These are phyloP conservation scores for Malurus alboscapulatus DNA, from an alignment of 2,113 vertebrate genomes.

Conservation along the genomic window DNA sequence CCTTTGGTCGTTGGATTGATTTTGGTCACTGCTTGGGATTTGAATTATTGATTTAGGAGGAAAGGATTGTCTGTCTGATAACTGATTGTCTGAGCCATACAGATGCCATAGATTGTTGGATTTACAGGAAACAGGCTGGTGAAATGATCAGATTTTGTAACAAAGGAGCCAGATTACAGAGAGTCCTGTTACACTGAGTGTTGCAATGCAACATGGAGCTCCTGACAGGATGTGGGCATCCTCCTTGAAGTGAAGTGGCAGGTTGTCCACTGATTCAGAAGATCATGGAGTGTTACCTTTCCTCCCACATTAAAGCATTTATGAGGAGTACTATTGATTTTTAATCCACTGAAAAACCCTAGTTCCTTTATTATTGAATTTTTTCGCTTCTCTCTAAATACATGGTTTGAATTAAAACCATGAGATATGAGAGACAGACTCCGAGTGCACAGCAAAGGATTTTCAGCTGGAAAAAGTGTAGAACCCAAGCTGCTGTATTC, in stretches of 20 bases:
- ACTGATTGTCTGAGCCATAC: not conserved
- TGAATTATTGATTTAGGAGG: slow-evolving; percentile 35
- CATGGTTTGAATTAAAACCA: not conserved
- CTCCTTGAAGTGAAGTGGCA: not conserved
- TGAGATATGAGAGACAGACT: not conserved
- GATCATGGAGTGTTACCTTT: not conserved
- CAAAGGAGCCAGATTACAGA: not conserved
- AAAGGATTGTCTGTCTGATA: not conserved
- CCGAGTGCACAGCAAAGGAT: not conserved
- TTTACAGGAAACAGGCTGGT: slow-evolving; percentile 22
- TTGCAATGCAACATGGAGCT: not conserved
- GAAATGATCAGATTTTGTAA: not conserved
- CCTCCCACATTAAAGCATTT: not conserved
- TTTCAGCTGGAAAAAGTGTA: not conserved
- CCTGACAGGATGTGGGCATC: not conserved
- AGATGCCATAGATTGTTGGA: not conserved
- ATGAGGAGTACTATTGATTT: slow-evolving; percentile 11
- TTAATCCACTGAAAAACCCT: slow-evolving; percentile 21
- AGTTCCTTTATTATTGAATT: not conserved
- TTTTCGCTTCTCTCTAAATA: not conserved
- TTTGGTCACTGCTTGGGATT: slow-evolving; percentile 41
- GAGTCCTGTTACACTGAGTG: not conserved
- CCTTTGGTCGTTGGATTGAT: slow-evolving; percentile 30
- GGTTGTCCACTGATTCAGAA: not conserved
- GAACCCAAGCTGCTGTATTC: not conserved